Conservation (phyloP, 2,797 vertebrate genomes). For the Tragopan temminckii region DNA sequence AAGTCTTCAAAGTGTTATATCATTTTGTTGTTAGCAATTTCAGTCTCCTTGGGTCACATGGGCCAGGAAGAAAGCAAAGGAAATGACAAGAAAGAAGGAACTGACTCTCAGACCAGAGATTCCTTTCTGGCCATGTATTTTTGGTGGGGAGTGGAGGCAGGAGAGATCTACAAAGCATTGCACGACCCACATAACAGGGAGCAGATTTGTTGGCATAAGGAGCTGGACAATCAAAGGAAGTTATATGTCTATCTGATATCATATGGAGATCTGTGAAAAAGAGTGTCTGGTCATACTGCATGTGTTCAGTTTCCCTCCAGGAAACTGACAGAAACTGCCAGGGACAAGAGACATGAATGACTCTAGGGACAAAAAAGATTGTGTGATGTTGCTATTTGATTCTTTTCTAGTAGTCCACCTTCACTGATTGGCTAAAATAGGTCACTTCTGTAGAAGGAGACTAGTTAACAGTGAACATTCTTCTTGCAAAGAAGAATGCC, state of each 20-base stretch:
- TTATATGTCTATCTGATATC: background rate
- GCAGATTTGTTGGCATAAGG: background rate
- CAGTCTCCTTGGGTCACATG: background rate
- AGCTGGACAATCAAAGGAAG: background rate
- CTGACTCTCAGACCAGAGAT: background rate
- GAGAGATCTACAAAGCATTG: background rate
- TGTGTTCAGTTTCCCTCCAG: background rate
- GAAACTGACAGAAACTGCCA: background rate
- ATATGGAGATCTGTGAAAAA: background rate
- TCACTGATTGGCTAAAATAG: background rate
- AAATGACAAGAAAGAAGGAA: background rate
- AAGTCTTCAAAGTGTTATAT: background rate
- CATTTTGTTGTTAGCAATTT: background rate
- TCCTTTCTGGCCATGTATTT: background rate
- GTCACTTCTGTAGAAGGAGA: background rate
- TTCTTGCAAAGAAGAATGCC: background rate
- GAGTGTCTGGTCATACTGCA: background rate
- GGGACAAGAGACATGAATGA: fast-evolving
- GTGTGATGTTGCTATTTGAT: background rate
- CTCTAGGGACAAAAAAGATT: background rate
- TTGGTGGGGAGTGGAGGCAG: background rate
- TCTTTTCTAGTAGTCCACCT: background rate
- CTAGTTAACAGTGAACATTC: background rate
- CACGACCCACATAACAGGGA: background rate
- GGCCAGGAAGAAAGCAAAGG: background rate